Conservation (phyloP, 2,113 vertebrate species). For the Bubo scandiacus region DNA sequence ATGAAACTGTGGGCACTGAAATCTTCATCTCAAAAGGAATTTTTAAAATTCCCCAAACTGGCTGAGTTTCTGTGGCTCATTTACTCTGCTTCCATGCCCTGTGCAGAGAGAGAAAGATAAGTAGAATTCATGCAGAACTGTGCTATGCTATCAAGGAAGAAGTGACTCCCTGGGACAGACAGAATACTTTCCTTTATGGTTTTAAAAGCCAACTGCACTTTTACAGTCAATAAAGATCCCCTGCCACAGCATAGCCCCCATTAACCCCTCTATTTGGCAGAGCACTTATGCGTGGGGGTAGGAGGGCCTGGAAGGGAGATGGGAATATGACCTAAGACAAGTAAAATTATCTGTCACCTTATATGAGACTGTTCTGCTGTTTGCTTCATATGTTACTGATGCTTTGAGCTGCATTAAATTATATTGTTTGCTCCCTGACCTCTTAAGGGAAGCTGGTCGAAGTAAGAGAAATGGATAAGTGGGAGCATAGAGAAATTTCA, state of each 20-base stretch:
- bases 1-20: neutral
- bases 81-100: neutral
- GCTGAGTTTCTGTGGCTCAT: constrained; percentile 28
- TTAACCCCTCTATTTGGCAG: neutral
- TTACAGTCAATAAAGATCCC: neutral
- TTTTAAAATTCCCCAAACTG: constrained; percentile 31
- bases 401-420: neutral
- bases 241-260: neutral
- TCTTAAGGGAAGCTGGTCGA: neutral
- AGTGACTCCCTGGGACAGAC: neutral
- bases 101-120: constrained; percentile 3
- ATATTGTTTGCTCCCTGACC: neutral
- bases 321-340: neutral
- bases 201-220: constrained; percentile 17
- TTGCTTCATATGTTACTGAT: neutral
- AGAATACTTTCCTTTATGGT: neutral
- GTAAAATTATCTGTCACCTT: neutral
- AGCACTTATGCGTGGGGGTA: neutral
- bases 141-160: neutral
- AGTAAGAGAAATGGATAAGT: neutral
- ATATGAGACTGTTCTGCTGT: neutral
- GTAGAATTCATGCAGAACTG: constrained; percentile 28
- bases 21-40: constrained; percentile 34
- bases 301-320: neutral
- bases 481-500: neutral